Evolutionary conservation across 2,888 invertebrate genomes (phyloP), one percentile per base, ranked within the genome.

Genomic region (Panopea generosa): DNA sequence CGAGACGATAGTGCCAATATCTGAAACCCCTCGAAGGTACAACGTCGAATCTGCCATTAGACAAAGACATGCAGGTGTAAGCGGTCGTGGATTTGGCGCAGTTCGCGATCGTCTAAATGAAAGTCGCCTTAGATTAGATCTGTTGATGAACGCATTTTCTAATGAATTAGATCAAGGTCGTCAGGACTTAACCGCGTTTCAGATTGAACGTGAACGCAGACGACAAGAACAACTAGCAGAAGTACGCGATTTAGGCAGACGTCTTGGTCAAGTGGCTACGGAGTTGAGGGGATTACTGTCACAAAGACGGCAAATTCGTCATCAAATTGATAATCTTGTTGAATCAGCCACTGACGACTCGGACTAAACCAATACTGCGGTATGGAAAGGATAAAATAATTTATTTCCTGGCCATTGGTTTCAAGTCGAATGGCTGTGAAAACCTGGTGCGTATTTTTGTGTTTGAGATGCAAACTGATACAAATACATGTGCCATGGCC

Each of bases 171-270:
- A 89, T 47, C 73, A 86, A 26, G 86, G 86, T 6, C 84, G 86
- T 9, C 80, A 84, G 18, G 87, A 86, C 55, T 68, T 88, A 56
- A 79, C 85, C 2, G 84, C 86, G 16, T 87, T 88, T 66, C 88
- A 89, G 69, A 77, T 82, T 53, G 86, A 87, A 56, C 80, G 88
- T 7, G 89, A 88, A 60, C 82, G 85, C 11, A 81, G 86, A 62
- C 83, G 88, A 0, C 85, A 84, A 29, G 87, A 90, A 56, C 90
- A 90, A 75, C 63, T 90, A 47, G 80, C 86, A 2, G 90, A 90
- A 72, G 89, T 90, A 2, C 76, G 86, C 11, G 86, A 88, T 27
- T 79, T 90, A 22, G 89, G 89, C 6, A 80, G 86, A 52, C 84
- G 90, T 20, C 79, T 90, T 6, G 87, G 86, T 22, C 85, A 87